Conservation (phyloP, 2,113 vertebrate genomes). For the Corythoichthys haematopterus region DNA sequence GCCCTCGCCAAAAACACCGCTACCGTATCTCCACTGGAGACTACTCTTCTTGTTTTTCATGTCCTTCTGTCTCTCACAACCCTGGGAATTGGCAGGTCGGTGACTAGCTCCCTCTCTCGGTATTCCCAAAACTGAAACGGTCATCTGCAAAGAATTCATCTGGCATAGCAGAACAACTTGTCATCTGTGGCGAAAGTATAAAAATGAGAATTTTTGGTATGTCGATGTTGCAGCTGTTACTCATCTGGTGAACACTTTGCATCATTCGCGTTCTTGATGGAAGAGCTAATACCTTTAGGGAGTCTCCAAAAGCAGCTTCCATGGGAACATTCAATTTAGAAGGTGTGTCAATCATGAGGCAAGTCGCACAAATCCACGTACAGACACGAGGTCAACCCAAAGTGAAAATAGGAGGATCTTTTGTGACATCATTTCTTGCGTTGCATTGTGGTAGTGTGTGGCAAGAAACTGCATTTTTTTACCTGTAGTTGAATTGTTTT, state of each 20-base stretch:
- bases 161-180: slow-evolving; percentile 45
- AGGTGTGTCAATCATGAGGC: neutral
- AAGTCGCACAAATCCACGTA: neutral
- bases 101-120: neutral
- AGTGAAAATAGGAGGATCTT: too few relatives aligned
- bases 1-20: slow-evolving; percentile 39
- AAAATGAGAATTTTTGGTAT: neutral
- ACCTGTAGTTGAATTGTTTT: too few relatives aligned
- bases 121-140: slow-evolving; percentile 3
- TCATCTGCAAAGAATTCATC: slow-evolving; percentile 55
- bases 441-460: too few relatives aligned
- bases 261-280: slow-evolving; percentile 43
- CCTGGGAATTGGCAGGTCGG: slow-evolving; percentile 14
- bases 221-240: neutral
- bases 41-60: slow-evolving; percentile 13
- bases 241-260: slow-evolving; percentile 18
- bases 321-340: neutral
- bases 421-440: too few relatives aligned
- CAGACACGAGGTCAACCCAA: neutral
- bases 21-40: slow-evolving; percentile 42
- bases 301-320: slow-evolving; percentile 22
- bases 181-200: neutral
- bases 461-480: too few relatives aligned
- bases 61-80: slow-evolving; percentile 45
- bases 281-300: slow-evolving; percentile 49